Conservation (phyloP, 2,888 invertebrate genomes). For the Drosophila heteroneura region DNA sequence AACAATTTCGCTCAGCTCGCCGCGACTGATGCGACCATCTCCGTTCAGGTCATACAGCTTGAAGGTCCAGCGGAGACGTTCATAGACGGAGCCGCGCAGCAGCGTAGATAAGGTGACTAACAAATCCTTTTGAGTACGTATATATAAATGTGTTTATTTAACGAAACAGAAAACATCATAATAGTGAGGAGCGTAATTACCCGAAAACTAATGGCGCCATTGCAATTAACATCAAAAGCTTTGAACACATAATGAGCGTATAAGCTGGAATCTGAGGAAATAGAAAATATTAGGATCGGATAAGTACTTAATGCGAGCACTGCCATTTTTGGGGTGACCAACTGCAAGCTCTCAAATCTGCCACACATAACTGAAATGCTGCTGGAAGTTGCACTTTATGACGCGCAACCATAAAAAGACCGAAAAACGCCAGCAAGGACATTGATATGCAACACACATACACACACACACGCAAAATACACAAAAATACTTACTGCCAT, state of each 20-base stretch:
- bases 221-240: conserved; percentile 98
- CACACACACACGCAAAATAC: conserved; percentile 6
- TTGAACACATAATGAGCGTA: conserved; percentile 99
- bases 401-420: conserved; percentile 61
- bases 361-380: conserved; percentile 54
- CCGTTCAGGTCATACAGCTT: conserved; percentile 98
- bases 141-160: conserved; percentile 7
- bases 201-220: conserved; percentile 98
- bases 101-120: conserved; percentile 96
- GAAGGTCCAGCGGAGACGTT: conserved; percentile 98
- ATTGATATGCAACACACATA: conserved; percentile 7
- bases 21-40: conserved; percentile 96
- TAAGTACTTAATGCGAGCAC: conserved; percentile 11
- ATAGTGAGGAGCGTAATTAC: conserved; percentile 87
- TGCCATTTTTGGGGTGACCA: not conserved
- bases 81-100: conserved; percentile 96
- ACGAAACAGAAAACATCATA: not conserved
- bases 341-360: conserved; percentile 23
- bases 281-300: conserved; percentile 43
- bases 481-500: conserved; percentile 94
- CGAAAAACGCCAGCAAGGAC: conserved; percentile 41
- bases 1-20: conserved; percentile 95
- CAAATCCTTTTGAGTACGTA: conserved; percentile 90
- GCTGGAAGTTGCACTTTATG: conserved; percentile 68
- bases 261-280: conserved; percentile 93